Percentiles rank a stretch among this genome's conserved stretches.
phyloP scores from a whole-genome alignment of 2,888 invertebrate genomes.

The Cynaeus angustus region DNA sequence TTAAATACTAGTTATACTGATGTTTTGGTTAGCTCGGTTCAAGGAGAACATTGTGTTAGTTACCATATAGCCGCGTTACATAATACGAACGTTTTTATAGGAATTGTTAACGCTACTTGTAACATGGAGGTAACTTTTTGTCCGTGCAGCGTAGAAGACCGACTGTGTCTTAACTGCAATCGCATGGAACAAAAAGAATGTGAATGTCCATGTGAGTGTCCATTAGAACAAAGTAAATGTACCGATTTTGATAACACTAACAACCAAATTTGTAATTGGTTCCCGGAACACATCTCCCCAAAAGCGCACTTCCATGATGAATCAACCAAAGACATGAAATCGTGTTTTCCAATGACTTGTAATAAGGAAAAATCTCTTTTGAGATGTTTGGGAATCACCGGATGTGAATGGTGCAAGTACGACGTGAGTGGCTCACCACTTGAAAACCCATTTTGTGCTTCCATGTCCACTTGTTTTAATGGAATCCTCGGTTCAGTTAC shows the following conservation, averaged over 20 bases:
- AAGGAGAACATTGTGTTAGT: slow-evolving; percentile 90
- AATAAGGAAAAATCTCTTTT: slow-evolving; percentile 78
- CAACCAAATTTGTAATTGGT: slow-evolving; percentile 65
- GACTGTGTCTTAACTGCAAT: slow-evolving; percentile 92
- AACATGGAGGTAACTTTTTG: slow-evolving; percentile 89
- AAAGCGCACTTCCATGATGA: slow-evolving; percentile 55
- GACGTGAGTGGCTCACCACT: slow-evolving; percentile 85
- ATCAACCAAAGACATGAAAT: slow-evolving; percentile 68
- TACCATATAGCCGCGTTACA: slow-evolving; percentile 88
- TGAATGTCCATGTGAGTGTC: slow-evolving; percentile 96
- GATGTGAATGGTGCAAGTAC: slow-evolving; percentile 94
- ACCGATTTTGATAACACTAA: slow-evolving; percentile 64
- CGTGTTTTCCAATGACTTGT: slow-evolving; percentile 82
- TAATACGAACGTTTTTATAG: slow-evolving; percentile 91
- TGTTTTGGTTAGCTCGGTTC: slow-evolving; percentile 87
- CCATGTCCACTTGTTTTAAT: slow-evolving; percentile 88
- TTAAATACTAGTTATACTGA: slow-evolving; percentile 87
- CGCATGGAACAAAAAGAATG: slow-evolving; percentile 96
- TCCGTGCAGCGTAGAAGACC: slow-evolving; percentile 92
- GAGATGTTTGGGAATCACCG: slow-evolving; percentile 82
- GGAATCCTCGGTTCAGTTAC: slow-evolving; percentile 88
- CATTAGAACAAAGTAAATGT: slow-evolving; percentile 66
- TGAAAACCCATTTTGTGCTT: slow-evolving; percentile 84
- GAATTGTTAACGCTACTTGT: slow-evolving; percentile 91
- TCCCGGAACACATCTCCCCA: slow-evolving; percentile 57